Conservation (phyloP, 2,888 invertebrate species). For the Scrobipalpa atriplicella region DNA sequence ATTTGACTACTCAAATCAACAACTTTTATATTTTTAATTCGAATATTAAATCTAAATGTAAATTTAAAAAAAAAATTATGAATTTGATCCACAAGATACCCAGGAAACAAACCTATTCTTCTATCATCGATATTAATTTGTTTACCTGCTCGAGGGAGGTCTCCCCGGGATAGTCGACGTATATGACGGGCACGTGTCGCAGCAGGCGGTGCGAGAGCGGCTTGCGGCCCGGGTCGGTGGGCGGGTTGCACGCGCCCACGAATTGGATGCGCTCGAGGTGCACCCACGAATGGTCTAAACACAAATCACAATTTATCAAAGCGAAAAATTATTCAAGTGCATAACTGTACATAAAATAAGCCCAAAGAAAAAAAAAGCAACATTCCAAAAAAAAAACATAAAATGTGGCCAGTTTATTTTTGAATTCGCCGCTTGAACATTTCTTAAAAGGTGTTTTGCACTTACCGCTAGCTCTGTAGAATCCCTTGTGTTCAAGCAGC, state of each 20-base stretch:
- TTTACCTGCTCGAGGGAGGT: constrained; percentile 94
- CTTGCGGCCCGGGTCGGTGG: constrained; percentile 99
- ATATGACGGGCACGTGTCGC: constrained; percentile 98
- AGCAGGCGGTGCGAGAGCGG: constrained; percentile 94
- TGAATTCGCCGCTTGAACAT: too few relatives aligned
- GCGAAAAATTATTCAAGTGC: too few relatives aligned
- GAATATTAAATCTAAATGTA: too few relatives aligned
- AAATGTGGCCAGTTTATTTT: too few relatives aligned
- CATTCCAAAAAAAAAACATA: too few relatives aligned
- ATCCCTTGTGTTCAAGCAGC: constrained; percentile 97
- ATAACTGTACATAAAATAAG: too few relatives aligned
- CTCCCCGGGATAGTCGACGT: constrained; percentile 99
- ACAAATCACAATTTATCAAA: background rate
- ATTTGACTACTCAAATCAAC: too few relatives aligned
- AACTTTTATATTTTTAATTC: too few relatives aligned
- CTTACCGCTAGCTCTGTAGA: constrained; percentile 89
- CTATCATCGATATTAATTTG: background rate
- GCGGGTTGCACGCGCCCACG: constrained; percentile 99
- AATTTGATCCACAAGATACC: too few relatives aligned
- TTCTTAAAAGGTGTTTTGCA: background rate
- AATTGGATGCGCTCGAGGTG: constrained; percentile 98
- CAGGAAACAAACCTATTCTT: too few relatives aligned
- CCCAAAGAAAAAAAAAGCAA: too few relatives aligned
- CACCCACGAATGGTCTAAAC: constrained; percentile 96
- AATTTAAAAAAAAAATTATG: too few relatives aligned